Conservation (phyloP, 2,888 invertebrate genomes). For the Acleris emargana region DNA sequence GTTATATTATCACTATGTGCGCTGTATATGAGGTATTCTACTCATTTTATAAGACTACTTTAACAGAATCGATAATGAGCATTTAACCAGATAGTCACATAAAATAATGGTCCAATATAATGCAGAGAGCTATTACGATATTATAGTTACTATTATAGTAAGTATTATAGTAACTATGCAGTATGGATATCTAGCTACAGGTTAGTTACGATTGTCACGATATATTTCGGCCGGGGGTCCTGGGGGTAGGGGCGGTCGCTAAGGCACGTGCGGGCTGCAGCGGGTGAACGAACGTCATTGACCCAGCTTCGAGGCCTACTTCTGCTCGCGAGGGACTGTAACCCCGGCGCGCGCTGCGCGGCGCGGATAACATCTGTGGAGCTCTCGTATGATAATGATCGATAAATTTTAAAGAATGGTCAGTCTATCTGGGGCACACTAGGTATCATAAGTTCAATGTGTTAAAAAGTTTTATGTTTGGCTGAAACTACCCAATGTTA, state of each 20-base stretch:
- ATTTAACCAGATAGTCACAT: not conserved
- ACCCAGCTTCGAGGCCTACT: conserved; percentile 78
- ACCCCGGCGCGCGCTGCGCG: conserved; percentile 52
- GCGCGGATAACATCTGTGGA: no score
- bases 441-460: no score
- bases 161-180: conserved; percentile 1
- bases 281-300: conserved; percentile 82
- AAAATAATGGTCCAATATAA: not conserved
- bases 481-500: no score
- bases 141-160: not conserved
- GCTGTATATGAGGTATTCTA: no score
- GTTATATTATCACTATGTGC: no score
- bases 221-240: conserved; percentile 30
- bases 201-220: conserved; percentile 27
- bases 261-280: conserved; percentile 41
- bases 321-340: conserved; percentile 53
- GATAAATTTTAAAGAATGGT: no score
- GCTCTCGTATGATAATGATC: no score
- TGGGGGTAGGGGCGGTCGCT: conserved; percentile 32
- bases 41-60: not conserved
- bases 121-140: conserved; percentile 1
- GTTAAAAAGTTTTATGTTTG: no score
- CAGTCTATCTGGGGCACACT: no score
- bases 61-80: not conserved
- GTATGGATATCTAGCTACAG: conserved; percentile 9